phyloP scores from a whole-genome alignment of 2,888 invertebrate genomes.

The Platycnemis pennipes region DNA sequence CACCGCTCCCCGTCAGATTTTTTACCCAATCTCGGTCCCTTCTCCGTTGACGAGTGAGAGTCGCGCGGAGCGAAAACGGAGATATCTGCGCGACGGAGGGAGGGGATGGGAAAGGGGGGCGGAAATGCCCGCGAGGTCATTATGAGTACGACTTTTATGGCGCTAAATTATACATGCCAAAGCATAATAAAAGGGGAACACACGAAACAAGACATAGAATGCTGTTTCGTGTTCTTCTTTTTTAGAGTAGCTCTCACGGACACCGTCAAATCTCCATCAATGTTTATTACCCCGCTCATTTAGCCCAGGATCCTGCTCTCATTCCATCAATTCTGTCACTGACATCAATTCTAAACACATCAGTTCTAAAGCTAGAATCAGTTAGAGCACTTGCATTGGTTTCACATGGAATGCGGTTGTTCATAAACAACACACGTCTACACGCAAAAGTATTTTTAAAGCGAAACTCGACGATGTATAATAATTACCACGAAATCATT shows the following conservation, averaged over 20 bases:
- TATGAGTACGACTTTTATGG: background rate
- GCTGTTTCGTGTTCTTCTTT: background rate
- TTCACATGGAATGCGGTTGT: too few relatives aligned
- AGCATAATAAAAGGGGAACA: background rate
- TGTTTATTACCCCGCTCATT: background rate
- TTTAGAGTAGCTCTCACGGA: background rate
- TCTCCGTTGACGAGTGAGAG: too few relatives aligned
- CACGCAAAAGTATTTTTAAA: too few relatives aligned
- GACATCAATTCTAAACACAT: too few relatives aligned
- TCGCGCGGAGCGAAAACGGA: background rate
- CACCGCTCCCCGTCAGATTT: background rate
- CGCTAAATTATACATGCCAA: conserved; percentile 18
- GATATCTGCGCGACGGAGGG: background rate
- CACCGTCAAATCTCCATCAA: background rate
- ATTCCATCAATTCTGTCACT: too few relatives aligned
- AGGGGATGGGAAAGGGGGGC: background rate
- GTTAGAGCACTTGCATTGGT: too few relatives aligned
- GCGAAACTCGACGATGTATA: too few relatives aligned
- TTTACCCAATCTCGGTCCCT: too few relatives aligned
- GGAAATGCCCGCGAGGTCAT: background rate
- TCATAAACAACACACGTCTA: too few relatives aligned
- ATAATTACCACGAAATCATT: too few relatives aligned
- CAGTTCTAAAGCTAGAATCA: too few relatives aligned
- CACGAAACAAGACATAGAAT: background rate
- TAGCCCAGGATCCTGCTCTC: background rate